A percentile compares a stretch with the other conserved stretches of the same genome.
phyloP scores from a whole-genome alignment of 2,888 invertebrate species.

The Melieria crassipennis region DNA sequence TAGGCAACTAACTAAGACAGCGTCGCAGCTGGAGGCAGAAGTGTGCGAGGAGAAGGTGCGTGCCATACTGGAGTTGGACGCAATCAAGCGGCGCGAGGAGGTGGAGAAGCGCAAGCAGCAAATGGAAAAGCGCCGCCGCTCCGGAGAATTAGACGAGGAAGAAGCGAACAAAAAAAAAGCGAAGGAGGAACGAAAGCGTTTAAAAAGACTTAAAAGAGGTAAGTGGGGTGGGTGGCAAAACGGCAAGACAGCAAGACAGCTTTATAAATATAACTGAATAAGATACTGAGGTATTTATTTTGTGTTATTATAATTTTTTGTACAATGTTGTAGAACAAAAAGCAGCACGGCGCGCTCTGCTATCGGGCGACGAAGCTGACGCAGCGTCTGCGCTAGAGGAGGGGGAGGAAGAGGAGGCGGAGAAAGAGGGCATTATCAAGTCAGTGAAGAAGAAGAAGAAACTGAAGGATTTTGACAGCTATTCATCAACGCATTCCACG shows the following conservation, averaged over 20 bases:
- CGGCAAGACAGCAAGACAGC: neutral
- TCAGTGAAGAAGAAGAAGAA: constrained; percentile 33
- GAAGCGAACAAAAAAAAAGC: constrained; percentile 43
- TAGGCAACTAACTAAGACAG: constrained; percentile 40
- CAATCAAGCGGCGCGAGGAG: constrained; percentile 51
- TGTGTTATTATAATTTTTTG: neutral
- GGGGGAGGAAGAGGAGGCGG: constrained; percentile 24
- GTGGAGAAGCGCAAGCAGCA: constrained; percentile 42
- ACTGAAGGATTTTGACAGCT: constrained; percentile 33
- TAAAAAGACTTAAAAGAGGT: constrained; percentile 45
- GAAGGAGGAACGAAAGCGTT: constrained; percentile 44
- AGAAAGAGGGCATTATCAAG: neutral
- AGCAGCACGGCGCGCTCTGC: too few relatives aligned
- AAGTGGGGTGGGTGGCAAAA: neutral
- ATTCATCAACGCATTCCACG: constrained; percentile 32
- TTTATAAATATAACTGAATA: neutral
- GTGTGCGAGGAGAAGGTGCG: constrained; percentile 51
- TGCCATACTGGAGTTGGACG: constrained; percentile 53
- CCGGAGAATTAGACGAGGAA: constrained; percentile 33
- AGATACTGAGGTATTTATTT: neutral
- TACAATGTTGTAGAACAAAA: too few relatives aligned
- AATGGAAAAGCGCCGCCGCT: constrained; percentile 33
- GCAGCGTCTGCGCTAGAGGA: constrained; percentile 28
- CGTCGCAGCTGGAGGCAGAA: constrained; percentile 50
- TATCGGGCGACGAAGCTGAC: constrained; percentile 26